Evolutionary conservation across 2,113 vertebrate genomes (phyloP).

Genomic region (Erythrocebus patas): DNA sequence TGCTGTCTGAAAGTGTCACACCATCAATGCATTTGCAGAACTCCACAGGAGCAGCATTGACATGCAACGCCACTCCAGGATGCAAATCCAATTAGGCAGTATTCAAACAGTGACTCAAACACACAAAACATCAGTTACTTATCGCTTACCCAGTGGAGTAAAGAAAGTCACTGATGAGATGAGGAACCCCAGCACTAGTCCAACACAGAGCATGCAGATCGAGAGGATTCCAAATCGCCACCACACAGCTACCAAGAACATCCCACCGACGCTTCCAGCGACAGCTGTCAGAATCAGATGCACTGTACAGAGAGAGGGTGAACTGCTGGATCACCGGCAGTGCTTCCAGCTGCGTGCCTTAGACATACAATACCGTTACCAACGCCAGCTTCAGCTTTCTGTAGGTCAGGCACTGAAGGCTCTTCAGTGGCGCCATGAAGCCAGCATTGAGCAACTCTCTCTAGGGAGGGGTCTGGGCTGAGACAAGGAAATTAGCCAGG

Average conservation of each 20-base stretch:
- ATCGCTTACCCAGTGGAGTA: conserved; percentile 90
- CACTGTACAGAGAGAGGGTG: conserved; percentile 78
- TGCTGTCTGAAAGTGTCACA: neutral
- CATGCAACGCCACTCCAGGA: neutral
- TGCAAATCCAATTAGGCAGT: neutral
- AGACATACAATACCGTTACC: neutral
- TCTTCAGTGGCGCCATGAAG: neutral
- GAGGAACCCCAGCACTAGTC: conserved; percentile 91
- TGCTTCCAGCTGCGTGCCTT: neutral
- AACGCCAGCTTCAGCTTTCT: neutral
- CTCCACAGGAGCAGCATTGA: neutral
- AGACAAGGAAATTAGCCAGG: neutral
- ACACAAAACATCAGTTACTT: neutral
- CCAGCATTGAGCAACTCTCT: neutral
- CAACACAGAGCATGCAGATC: conserved; percentile 87
- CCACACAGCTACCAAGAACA: conserved; percentile 91
- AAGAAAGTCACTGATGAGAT: conserved; percentile 87
- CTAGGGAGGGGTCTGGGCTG: neutral
- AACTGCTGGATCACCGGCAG: neutral
- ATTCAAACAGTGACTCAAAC: neutral
- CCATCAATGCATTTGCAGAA: neutral
- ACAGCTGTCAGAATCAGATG: conserved; percentile 86
- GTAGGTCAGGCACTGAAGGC: neutral
- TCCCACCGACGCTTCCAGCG: conserved; percentile 87
- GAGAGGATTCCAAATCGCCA: conserved; percentile 92